A percentile compares a stretch with the other conserved stretches of the same genome.
phyloP scores from a whole-genome alignment of 1,140 invertebrate species.

The Tetranychus cinnabarinus region DNA sequence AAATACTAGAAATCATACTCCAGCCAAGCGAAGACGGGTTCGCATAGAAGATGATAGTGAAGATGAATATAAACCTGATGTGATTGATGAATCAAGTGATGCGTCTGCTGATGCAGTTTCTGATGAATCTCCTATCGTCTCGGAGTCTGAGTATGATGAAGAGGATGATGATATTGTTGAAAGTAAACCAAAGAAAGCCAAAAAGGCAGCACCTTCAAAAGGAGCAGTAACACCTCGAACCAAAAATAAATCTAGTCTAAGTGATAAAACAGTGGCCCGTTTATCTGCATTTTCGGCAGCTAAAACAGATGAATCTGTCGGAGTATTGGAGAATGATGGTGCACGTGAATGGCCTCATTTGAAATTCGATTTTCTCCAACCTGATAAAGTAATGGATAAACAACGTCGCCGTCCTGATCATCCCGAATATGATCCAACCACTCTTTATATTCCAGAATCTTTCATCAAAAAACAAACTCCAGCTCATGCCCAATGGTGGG shows the following conservation, averaged over 20 bases:
- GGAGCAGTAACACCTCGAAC: neutral
- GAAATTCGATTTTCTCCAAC: constrained; percentile 52
- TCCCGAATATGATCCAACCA: constrained; percentile 66
- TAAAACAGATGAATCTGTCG: neutral
- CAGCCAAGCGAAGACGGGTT: neutral
- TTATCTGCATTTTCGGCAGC: neutral
- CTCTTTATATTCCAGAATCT: constrained; percentile 54
- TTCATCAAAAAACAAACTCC: constrained; percentile 30
- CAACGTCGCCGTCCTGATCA: constrained; percentile 34
- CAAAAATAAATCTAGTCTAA: neutral
- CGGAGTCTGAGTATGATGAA: neutral
- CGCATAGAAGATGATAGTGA: neutral
- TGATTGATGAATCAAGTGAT: neutral
- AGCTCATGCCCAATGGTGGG: constrained; percentile 69
- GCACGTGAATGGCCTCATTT: constrained; percentile 27
- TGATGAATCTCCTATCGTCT: neutral
- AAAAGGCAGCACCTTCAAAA: neutral
- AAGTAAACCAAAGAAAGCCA: neutral
- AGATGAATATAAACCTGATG: neutral
- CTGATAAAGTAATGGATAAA: constrained; percentile 50
- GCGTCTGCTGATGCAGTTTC: neutral
- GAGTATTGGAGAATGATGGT: neutral
- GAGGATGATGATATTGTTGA: neutral
- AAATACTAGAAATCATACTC: no score
- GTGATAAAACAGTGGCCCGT: neutral